Conservation (phyloP, 2,888 invertebrate species). For the Automeris io region DNA sequence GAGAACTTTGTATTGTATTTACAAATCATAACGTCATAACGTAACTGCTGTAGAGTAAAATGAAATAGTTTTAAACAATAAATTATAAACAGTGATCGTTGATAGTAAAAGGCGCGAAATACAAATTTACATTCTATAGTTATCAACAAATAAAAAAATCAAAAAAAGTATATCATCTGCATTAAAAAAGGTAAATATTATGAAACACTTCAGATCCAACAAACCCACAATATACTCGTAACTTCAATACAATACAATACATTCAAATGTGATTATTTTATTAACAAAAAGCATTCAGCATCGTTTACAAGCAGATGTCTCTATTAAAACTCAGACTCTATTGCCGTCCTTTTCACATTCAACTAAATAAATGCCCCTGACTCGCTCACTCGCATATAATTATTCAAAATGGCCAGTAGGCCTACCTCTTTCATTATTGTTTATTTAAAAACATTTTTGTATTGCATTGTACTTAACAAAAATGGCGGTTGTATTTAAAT, state of each 20-base stretch:
- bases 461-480: constrained; percentile 3
- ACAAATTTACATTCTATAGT: no score
- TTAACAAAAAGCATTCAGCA: not conserved
- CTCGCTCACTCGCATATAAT: constrained; percentile 39
- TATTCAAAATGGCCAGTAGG: constrained; percentile 65
- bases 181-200: not conserved
- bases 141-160: no score
- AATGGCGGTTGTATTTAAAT: constrained; percentile 3
- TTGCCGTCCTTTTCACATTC: not conserved
- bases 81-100: no score
- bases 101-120: no score
- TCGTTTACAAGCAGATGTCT: not conserved
- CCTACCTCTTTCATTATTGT: constrained; percentile 25
- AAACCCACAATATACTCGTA: not conserved
- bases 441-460: constrained; percentile 1
- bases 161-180: no score
- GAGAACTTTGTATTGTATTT: no score
- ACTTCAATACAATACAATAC: constrained; percentile 1
- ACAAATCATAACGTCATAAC: no score
- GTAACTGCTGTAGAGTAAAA: no score
- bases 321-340: not conserved
- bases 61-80: no score
- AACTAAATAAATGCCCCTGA: constrained; percentile 22
- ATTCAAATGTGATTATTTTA: not conserved
- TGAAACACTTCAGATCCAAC: not conserved